Conservation (phyloP, 1,140 invertebrate genomes). For the Marisa cornuarietis region DNA sequence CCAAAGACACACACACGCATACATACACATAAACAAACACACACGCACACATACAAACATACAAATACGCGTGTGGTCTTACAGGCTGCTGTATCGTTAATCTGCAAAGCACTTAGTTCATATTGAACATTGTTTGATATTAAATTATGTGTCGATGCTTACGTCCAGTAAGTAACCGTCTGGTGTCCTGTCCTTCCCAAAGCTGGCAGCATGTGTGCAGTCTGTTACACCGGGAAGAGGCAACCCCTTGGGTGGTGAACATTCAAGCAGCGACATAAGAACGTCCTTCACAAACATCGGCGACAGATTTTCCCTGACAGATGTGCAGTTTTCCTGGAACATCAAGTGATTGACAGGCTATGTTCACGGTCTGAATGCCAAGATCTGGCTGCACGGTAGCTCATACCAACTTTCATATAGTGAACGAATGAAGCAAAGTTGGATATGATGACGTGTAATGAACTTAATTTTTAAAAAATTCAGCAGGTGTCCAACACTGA, state of each 20-base stretch:
- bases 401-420: too few species aligned
- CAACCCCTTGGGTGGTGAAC: not conserved
- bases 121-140: not conserved
- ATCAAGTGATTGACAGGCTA: not conserved
- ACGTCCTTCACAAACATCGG: not conserved
- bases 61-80: not conserved
- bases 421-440: too few species aligned
- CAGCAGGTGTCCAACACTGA: too few species aligned
- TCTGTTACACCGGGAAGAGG: conserved; percentile 5
- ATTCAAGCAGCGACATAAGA: not conserved
- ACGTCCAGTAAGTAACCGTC: conserved; percentile 5
- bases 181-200: not conserved
- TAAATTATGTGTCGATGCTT: not conserved
- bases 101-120: not conserved
- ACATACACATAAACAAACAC: not conserved
- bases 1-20: too few species aligned
- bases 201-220: not conserved
- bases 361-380: too few species aligned
- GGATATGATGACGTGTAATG: too few species aligned
- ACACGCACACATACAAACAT: not conserved
- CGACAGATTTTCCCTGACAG: not conserved
- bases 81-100: not conserved
- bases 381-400: too few species aligned
- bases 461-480: too few species aligned
- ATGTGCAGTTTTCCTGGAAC: conserved; percentile 4